Conservation (phyloP, 2,888 invertebrate species). For the Microchrysa polita region DNA sequence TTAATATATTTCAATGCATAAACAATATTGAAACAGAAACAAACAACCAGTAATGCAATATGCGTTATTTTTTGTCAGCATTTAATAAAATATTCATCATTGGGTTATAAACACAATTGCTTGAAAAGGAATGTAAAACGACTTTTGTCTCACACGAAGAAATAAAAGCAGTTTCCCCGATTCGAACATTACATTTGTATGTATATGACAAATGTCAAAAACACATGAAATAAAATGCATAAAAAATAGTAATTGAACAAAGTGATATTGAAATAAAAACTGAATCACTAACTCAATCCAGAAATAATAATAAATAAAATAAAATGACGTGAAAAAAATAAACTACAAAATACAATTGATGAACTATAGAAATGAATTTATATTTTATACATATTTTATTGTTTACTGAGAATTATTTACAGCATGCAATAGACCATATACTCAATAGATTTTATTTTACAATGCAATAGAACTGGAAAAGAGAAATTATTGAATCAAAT, state of each 20-base stretch:
- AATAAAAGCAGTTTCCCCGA: conserved; percentile 25
- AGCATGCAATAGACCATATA: conserved; percentile 8
- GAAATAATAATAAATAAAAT: conserved; percentile 13
- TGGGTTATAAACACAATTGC: conserved; percentile 16
- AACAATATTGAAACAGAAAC: conserved; percentile 31
- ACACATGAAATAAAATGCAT: conserved; percentile 16
- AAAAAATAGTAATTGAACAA: conserved; percentile 3
- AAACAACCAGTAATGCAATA: conserved; percentile 22
- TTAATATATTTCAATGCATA: conserved; percentile 38
- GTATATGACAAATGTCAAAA: background rate
- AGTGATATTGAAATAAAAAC: background rate
- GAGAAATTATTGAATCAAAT: conserved; percentile 41
- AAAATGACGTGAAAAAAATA: conserved; percentile 10
- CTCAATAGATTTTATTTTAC: conserved; percentile 40
- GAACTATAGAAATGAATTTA: conserved; percentile 17
- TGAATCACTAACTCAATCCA: conserved; percentile 13
- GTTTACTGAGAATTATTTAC: conserved; percentile 30
- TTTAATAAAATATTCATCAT: conserved; percentile 8
- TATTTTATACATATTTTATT: conserved; percentile 15
- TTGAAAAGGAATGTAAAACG: conserved; percentile 10
- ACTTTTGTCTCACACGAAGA: conserved; percentile 26
- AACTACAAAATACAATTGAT: conserved; percentile 2
- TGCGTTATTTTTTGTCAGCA: conserved; percentile 16
- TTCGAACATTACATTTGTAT: conserved; percentile 10
- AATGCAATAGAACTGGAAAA: conserved; percentile 38